Evolutionary conservation across 2,888 invertebrate species (phyloP), one percentile per base, ranked within the genome.

Genomic region (Melitaea athalia): DNA sequence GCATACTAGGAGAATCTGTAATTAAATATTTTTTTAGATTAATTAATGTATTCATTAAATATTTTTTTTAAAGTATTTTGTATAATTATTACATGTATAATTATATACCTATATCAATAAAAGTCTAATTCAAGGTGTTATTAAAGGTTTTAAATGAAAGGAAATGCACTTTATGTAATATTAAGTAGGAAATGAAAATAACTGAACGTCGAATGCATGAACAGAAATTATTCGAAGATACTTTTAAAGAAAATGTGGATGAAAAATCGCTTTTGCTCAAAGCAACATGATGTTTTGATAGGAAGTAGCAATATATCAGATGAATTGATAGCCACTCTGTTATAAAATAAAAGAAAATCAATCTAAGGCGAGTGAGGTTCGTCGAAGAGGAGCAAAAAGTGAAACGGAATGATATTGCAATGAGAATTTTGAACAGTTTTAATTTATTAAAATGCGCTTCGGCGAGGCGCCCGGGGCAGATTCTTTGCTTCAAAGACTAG

Each of bases 361-460:
- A 85, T 86, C 84, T 82, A 81, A 85, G 81, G 78, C 79, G 76
- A 80, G 81, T 79, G 80, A 73, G 81, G 76, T 75, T 78, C 77
- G 69, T 75, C 76, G 80, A 74, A 79, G 77, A 77, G 76, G 76
- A 81, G 76, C 82, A 85, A 85, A 85, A 82, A 80, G 79, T 84
- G 15, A 88, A 88, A 88, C 85, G 85, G 85, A 86, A 86, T 85
- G 82, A 86, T 89, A 90, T 91, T 86, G 88, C 81, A 89, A 89
- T 83, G 85, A 80, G 88, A 88, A 89, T 89, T 90, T 87, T 83
- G 89, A 85, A 80, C 89, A 88, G 88, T 91, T 92, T 90, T 91
- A 91, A 92, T 92, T 91, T 91, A 91, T 92, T 91, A 91, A 92
- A 91, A 92, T 90, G 88, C 83, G 84, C 85, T 85, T 80, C 81